A percentile compares a stretch with the other conserved stretches of the same genome.
phyloP scores from a whole-genome alignment of 1,140 invertebrate species.

The Drosophila lacertosa region DNA sequence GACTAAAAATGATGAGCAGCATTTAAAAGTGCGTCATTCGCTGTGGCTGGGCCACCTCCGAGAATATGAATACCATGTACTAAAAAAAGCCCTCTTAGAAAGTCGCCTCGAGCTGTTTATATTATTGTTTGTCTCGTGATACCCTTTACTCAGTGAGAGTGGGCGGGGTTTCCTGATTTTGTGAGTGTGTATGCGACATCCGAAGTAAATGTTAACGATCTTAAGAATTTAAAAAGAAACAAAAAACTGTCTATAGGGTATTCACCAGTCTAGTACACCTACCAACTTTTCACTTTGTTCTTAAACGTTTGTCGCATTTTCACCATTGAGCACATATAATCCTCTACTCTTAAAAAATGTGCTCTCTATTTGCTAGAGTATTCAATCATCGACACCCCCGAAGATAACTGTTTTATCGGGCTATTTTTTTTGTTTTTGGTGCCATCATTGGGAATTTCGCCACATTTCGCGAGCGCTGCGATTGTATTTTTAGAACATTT shows the following conservation, averaged over 20 bases:
- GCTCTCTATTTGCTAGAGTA: conserved; percentile 7
- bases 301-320: too few relatives aligned
- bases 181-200: too few relatives aligned
- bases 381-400: background rate
- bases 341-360: too few relatives aligned
- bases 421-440: conserved; percentile 30
- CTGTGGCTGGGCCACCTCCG: conserved; percentile 2
- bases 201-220: too few relatives aligned
- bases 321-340: too few relatives aligned
- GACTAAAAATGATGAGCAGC: conserved; percentile 20
- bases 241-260: too few relatives aligned
- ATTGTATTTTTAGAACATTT: conserved; percentile 46
- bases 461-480: conserved; percentile 45
- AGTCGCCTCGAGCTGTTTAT: background rate
- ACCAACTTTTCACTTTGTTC: too few relatives aligned
- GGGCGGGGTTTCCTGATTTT: conserved; percentile 1
- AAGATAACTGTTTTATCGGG: background rate
- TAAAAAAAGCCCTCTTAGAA: background rate
- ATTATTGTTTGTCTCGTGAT: background rate
- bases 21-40: conserved; percentile 34
- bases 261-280: too few relatives aligned
- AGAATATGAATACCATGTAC: background rate
- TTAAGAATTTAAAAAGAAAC: too few relatives aligned
- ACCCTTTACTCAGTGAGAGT: background rate
- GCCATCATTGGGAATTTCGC: conserved; percentile 66